Base-by-base conservation (phyloP, 2,888 invertebrate genomes). In the Epistrophe grossulariae region DNA sequence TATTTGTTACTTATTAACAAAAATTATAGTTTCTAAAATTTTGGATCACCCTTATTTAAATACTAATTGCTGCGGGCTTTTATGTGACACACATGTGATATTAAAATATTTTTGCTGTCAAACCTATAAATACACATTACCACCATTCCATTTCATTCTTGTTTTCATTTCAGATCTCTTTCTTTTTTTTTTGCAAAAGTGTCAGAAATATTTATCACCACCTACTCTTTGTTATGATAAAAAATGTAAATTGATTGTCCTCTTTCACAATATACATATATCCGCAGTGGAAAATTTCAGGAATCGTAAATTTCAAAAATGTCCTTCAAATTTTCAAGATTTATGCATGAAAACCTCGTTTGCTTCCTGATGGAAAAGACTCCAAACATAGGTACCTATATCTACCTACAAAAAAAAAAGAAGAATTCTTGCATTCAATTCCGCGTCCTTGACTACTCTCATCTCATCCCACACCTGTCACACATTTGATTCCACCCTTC, bases 391-490 rank as follows among this genome's bases (percentile, higher is more conserved):
- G 3, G 15, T 24, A 43, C 0, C 8, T 28, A 15, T 24, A 43
- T 0, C 8, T 28, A 15, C 55, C 7, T 52, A 10, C 8, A 5
- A 24, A 45, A 64, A 43, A 13, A 28, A 64, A 62, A 48, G 11
- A 35, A 24, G 40, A 52, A 19, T 64, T 28, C 38, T 40, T 70
- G 62, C 31, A 57, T 71, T 70, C 31, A 50, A 70, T 40, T 73
- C 48, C 19, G 31, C 62, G 28, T 62, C 62, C 66, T 50, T 70
- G 70, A 70, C 11, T 24, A 2, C 24, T 40, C 11, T 8, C 17
- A 35, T 48, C 11, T 40, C 70, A 70, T 55, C n/a, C 70, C 64
- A 40, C 76, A 80, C 64, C 76, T 76, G 70, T 71, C 84, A 71
- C 57, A 76, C 64, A 76, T 64, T 71, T 59, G 74, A 59, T 84